Evolutionary conservation across 2,797 vertebrate genomes (phyloP), one percentile per base, ranked within the genome.

Genomic region (Catostomus latipinnis): DNA sequence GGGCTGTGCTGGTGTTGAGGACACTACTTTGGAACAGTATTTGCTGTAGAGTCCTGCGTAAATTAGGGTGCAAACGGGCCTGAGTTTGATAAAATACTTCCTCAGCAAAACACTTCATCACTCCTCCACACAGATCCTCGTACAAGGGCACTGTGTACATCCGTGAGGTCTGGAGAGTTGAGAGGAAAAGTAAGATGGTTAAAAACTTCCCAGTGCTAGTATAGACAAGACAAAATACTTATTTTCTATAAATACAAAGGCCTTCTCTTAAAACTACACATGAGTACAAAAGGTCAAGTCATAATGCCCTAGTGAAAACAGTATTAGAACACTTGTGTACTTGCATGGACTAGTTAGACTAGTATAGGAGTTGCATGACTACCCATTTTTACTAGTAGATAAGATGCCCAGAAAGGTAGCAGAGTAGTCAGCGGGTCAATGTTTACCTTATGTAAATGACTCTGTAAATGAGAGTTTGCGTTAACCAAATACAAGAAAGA

Each of bases 81-180:
- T 97, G 97, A 0, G 96, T 97, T 92, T 98, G 96, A 91, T 94
- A 96, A 90, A 98, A 99, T 83, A 96, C 94, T 89, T 98, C 97
- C 89, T 96, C 92, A 1, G 96, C 97, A 63, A 97, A 94, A 72
- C 95, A 94, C 91, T 96, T 98, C 93, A 99, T 95, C 81, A 95
- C 93, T 12, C 97, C 96, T 0, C 96, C 93, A 81, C 96, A 96
- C 88, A 99, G 95, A 92, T 98, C 97, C 87, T 99, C 97, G 0
- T 99, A 99, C 76, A 99, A 93, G 0, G 97, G 97, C 89, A 98
- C 95, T 0, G 97, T 98, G 90, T 99, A 99, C 97, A 99, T 99
- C 88, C 97, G 94, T 11, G 97, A 99, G 52, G 97, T 98, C 97
- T 99, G 91, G 48, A 58, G 61, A 13, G 54, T 45, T 16, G 49